Percentiles rank a stretch among this genome's conserved stretches.
Conservation (phyloP, 2,888 invertebrate genomes). For the Odontomyia ornata region DNA sequence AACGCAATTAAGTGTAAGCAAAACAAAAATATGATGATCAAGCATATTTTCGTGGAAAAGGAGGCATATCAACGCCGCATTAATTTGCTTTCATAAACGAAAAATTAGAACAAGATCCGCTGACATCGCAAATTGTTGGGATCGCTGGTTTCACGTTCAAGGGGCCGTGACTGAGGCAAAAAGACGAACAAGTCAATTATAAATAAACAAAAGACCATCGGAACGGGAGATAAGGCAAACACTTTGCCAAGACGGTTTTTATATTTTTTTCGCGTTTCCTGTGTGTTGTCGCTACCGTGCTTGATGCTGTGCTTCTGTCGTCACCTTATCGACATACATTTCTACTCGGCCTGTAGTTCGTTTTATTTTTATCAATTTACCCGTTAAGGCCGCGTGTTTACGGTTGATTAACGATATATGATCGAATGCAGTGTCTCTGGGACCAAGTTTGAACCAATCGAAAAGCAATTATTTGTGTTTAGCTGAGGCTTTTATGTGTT, state of each 20-base stretch:
- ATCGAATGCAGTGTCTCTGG: not conserved
- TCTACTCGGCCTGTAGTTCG: not conserved
- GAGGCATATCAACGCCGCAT: not conserved
- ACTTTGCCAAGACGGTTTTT: not conserved
- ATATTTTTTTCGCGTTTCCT: not conserved
- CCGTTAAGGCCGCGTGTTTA: not conserved
- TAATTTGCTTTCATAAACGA: not conserved
- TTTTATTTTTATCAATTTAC: not conserved
- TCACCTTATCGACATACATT: not conserved
- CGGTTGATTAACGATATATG: not conserved
- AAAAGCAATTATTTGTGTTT: not conserved
- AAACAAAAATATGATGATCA: not conserved
- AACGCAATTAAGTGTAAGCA: conserved; percentile 22
- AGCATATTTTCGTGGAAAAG: conserved; percentile 1
- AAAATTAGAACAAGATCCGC: not conserved
- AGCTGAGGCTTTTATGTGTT: not conserved
- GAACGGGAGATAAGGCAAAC: not conserved
- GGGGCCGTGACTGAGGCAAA: no score
- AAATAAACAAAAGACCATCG: not conserved
- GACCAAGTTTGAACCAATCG: not conserved
- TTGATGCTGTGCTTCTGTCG: not conserved
- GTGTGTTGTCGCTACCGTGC: not conserved
- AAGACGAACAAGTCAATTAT: not conserved
- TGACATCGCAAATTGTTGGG: not conserved
- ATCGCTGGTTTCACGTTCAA: not conserved